Conservation (phyloP, 2,888 invertebrate species). For the Diarsia brunnea region DNA sequence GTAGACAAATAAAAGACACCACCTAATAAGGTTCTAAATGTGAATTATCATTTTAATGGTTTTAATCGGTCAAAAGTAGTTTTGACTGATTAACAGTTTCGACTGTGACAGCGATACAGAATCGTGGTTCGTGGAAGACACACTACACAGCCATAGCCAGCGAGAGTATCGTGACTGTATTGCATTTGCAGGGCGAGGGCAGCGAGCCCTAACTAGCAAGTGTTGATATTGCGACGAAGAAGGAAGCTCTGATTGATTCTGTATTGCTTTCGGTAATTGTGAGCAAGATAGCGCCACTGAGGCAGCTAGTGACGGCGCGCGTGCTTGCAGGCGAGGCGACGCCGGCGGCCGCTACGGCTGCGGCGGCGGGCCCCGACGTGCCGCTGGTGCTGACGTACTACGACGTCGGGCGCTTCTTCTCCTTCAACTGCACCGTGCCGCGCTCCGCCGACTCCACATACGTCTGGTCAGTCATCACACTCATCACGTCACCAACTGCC, state of each 20-base stretch:
- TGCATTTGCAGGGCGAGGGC: not conserved
- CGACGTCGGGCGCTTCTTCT: slow-evolving; percentile 75
- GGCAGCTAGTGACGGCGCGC: not conserved
- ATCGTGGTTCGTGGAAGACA: not conserved
- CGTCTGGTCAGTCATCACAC: slow-evolving; percentile 73
- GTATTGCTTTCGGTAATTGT: slow-evolving; percentile 6
- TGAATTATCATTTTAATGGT: too few species aligned
- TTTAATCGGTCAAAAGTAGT: too few species aligned
- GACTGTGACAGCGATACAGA: not conserved
- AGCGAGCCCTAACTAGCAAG: not conserved
- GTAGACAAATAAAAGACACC: too few species aligned
- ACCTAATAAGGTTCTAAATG: too few species aligned
- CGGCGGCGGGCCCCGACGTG: slow-evolving; percentile 12
- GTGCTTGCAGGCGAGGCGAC: slow-evolving; percentile 38
- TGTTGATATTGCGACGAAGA: not conserved
- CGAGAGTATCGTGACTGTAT: not conserved
- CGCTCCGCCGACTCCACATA: slow-evolving; percentile 61
- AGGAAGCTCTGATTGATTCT: not conserved
- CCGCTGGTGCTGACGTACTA: slow-evolving; percentile 62
- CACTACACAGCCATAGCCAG: not conserved
- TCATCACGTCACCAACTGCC: slow-evolving; percentile 7
- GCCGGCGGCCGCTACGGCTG: not conserved
- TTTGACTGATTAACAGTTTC: too few species aligned
- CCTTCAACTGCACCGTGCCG: slow-evolving; percentile 75
- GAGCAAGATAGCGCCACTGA: not conserved